These are phyloP conservation scores for Anguilla obscura DNA, from an alignment of 2,797 vertebrate genomes.

Conservation along the genomic window DNA sequence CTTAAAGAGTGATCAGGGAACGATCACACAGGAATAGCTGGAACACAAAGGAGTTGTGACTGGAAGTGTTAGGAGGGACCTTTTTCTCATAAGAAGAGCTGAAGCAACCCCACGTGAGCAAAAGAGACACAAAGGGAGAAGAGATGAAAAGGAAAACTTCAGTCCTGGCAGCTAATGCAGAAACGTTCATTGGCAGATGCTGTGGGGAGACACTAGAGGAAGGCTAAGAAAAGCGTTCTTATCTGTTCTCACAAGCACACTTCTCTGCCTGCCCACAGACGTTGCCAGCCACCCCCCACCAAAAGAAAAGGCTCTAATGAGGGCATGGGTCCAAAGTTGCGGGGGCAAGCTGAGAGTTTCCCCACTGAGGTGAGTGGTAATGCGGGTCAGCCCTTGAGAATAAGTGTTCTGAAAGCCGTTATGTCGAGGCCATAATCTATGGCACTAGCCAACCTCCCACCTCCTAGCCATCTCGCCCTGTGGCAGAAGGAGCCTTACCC, in stretches of 20 bases:
- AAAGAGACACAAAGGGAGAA: slow-evolving; percentile 27
- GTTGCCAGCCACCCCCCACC: slow-evolving; percentile 2
- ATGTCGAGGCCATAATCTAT: neutral
- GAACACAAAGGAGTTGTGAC: slow-evolving; percentile 52
- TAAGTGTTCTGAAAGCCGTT: slow-evolving; percentile 22
- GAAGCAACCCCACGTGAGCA: slow-evolving; percentile 38
- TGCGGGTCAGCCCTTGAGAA: neutral
- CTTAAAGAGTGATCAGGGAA: slow-evolving; percentile 39
- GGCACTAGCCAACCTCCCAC: neutral
- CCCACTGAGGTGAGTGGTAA: neutral
- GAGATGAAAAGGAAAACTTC: slow-evolving; percentile 34
- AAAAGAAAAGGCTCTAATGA: slow-evolving; percentile 11
- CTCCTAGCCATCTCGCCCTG: neutral
- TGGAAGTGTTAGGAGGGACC: slow-evolving; percentile 46
- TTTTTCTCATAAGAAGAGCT: slow-evolving; percentile 38
- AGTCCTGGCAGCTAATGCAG: slow-evolving; percentile 37
- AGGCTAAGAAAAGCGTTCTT: neutral
- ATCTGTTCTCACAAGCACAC: slow-evolving; percentile 6
- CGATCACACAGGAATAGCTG: slow-evolving; percentile 40
- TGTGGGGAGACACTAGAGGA: slow-evolving; percentile 26
- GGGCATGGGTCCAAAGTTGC: slow-evolving; percentile 24
- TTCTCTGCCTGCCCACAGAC: slow-evolving; percentile 28
- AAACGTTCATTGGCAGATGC: slow-evolving; percentile 32
- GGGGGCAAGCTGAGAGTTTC: slow-evolving; percentile 20
- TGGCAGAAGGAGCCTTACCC: slow-evolving; percentile 17